A percentile compares a stretch with the other conserved stretches of the same genome.
phyloP scores from a whole-genome alignment of 2,888 invertebrate genomes.

The Drosophila borealis region DNA sequence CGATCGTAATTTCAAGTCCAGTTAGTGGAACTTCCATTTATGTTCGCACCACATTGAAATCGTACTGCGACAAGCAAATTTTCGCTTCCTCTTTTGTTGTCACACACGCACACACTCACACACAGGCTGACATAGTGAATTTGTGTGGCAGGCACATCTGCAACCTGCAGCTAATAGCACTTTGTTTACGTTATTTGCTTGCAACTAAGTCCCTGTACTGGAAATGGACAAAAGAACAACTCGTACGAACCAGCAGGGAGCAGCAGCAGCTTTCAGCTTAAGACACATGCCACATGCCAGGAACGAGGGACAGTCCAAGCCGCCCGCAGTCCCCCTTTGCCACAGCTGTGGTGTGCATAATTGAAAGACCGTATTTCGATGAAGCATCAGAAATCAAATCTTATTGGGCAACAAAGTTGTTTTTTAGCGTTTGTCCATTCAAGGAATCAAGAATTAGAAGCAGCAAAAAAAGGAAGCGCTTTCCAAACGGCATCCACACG shows the following conservation, averaged over 20 bases:
- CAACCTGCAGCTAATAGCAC: slow-evolving; percentile 41
- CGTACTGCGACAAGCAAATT: background rate
- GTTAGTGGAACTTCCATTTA: background rate
- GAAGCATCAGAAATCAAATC: slow-evolving; percentile 50
- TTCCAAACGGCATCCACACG: slow-evolving; percentile 68
- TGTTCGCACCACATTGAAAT: slow-evolving; percentile 7
- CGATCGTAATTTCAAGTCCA: too few relatives aligned
- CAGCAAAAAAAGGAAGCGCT: slow-evolving; percentile 54
- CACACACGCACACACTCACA: background rate
- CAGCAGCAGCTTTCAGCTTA: slow-evolving; percentile 22
- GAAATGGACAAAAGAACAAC: slow-evolving; percentile 29
- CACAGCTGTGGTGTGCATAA: slow-evolving; percentile 55
- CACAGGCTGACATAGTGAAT: background rate
- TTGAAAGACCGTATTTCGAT: slow-evolving; percentile 41
- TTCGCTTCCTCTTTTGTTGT: background rate
- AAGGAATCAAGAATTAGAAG: slow-evolving; percentile 23
- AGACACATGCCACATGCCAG: slow-evolving; percentile 28
- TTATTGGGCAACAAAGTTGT: slow-evolving; percentile 44
- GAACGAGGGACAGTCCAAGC: slow-evolving; percentile 36
- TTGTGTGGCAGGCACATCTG: slow-evolving; percentile 28
- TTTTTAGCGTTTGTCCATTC: slow-evolving; percentile 48
- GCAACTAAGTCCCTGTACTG: slow-evolving; percentile 43
- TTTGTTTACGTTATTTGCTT: slow-evolving; percentile 43
- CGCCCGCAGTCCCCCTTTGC: slow-evolving; percentile 2
- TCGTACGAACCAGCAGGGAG: slow-evolving; percentile 7